Percentiles rank a stretch among this genome's conserved stretches.
Evolutionary conservation across 2,888 invertebrate genomes (phyloP).

Genomic region (Leptopilina drosophilae): DNA sequence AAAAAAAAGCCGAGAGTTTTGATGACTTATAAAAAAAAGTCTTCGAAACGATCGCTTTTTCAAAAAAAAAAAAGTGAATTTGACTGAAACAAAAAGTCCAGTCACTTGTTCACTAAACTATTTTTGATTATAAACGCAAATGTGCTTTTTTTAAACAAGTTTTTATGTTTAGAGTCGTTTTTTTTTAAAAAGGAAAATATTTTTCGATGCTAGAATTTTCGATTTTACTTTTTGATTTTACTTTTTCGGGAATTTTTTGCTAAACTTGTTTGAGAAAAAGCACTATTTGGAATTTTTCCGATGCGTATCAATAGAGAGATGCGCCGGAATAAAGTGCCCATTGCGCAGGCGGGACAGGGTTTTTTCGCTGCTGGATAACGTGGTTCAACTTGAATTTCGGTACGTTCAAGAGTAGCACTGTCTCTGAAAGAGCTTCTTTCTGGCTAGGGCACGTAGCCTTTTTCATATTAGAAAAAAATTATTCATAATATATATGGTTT

Average conservation of each 20-base stretch:
- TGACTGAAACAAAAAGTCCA: neutral
- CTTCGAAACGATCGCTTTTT: neutral
- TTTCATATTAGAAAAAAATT: conserved; percentile 55
- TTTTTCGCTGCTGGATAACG: conserved; percentile 72
- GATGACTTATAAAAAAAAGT: neutral
- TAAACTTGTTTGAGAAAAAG: conserved; percentile 26
- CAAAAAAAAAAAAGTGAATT: too few species aligned
- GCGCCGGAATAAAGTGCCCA: conserved; percentile 65
- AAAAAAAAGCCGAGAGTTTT: neutral
- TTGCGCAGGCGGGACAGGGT: conserved; percentile 72
- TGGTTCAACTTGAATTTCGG: conserved; percentile 72
- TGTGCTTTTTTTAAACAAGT: neutral
- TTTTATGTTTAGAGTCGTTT: neutral
- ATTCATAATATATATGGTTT: conserved; percentile 32
- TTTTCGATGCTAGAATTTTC: neutral
- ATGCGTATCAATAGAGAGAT: conserved; percentile 11
- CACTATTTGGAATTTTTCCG: conserved; percentile 32
- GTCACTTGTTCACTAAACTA: neutral
- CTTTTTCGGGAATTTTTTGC: conserved; percentile 25
- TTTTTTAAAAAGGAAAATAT: too few species aligned
- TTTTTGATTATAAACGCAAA: neutral
- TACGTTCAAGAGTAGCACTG: conserved; percentile 75
- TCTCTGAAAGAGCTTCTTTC: conserved; percentile 72
- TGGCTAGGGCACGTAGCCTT: conserved; percentile 64
- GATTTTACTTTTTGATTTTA: too few species aligned